These are phyloP conservation scores for Grantiella picta DNA, from an alignment of 2,113 vertebrate genomes.

Conservation along the genomic window DNA sequence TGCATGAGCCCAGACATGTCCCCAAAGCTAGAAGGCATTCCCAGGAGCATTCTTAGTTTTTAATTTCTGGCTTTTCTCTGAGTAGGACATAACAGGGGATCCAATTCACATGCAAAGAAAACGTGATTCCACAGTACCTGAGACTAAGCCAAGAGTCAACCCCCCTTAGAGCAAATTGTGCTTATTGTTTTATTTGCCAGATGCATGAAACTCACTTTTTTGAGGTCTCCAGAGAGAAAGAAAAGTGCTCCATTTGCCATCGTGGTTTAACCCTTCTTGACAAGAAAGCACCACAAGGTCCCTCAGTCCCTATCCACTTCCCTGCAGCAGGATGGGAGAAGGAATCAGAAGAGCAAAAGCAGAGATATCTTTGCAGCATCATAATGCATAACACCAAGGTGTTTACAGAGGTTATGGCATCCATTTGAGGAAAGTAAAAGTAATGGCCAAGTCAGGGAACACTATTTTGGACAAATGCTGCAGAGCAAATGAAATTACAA, in stretches of 20 bases:
- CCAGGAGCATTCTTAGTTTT: background rate
- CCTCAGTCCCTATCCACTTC: background rate
- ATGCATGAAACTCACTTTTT: background rate
- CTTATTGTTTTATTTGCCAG: background rate
- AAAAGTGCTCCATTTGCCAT: background rate
- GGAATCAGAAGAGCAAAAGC: background rate
- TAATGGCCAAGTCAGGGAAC: background rate
- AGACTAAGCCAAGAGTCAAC: background rate
- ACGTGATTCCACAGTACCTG: background rate
- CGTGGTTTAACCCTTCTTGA: background rate
- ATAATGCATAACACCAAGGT: background rate
- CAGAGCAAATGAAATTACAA: conserved; percentile 31
- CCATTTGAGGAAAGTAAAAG: background rate
- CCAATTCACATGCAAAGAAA: background rate
- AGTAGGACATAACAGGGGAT: background rate
- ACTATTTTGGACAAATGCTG: background rate
- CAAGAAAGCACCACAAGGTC: too few relatives aligned
- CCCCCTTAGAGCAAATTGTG: background rate
- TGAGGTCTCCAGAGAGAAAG: background rate
- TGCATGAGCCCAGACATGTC: background rate
- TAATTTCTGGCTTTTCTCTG: background rate
- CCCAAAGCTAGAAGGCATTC: background rate
- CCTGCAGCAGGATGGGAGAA: background rate
- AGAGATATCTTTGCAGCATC: background rate
- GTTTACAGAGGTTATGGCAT: background rate